A percentile compares a stretch with the other conserved stretches of the same genome.
These are phyloP conservation scores for Microcebus tavaratra DNA, from an alignment of 2,113 vertebrate genomes.

Conservation along the genomic window DNA sequence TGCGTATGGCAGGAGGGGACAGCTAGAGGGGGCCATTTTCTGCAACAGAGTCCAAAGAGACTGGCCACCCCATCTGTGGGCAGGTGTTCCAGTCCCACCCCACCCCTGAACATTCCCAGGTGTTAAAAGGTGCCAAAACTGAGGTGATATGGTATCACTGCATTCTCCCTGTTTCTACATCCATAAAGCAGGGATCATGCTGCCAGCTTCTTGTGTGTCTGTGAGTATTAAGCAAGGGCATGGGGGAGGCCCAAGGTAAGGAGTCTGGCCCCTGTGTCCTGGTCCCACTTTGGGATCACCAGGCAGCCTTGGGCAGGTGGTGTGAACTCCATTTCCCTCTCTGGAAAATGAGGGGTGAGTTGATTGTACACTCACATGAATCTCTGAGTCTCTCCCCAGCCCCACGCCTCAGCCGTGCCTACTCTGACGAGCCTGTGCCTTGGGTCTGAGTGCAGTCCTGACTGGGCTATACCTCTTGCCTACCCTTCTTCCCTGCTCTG, in stretches of 20 bases:
- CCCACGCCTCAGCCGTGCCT: not conserved
- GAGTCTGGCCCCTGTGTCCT: not conserved
- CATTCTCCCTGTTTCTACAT: not conserved
- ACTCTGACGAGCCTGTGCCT: not conserved
- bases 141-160: not conserved
- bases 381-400: not conserved
- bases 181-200: not conserved
- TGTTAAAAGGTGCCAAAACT: not conserved
- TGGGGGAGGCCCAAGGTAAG: not conserved
- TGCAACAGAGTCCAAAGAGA: not conserved
- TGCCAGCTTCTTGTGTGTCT: not conserved
- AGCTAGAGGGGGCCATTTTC: not conserved
- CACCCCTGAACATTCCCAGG: not conserved
- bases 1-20: not conserved
- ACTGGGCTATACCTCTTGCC: not conserved
- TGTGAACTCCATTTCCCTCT: not conserved
- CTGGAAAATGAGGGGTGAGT: not conserved
- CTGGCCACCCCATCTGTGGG: too few relatives aligned
- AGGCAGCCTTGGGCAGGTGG: not conserved
- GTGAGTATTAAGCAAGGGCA: not conserved
- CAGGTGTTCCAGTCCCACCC: not conserved
- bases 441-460: not conserved
- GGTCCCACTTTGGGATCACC: not conserved
- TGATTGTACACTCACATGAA: not conserved
- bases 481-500: not conserved